These are phyloP conservation scores for Drosophila aff. DNA, from an alignment of 1,140 invertebrate genomes.

Conservation along the genomic window DNA sequence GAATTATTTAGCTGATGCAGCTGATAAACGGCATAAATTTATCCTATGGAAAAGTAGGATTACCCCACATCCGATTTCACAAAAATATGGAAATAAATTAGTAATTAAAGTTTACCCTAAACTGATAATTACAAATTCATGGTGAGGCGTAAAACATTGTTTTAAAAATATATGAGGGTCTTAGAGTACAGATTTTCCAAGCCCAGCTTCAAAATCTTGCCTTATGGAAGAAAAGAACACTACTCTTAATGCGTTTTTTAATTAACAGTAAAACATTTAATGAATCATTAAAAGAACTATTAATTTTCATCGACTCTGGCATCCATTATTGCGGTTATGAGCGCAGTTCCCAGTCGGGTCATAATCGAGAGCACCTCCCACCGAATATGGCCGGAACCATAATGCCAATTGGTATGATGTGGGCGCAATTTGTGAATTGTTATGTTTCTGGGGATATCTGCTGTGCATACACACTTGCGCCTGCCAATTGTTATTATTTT, in stretches of 20 bases:
- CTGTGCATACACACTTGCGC: constrained; percentile 20
- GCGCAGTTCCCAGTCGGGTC: constrained; percentile 18
- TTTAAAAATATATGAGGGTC: too few species aligned
- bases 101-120: constrained; percentile 15
- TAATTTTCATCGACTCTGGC: constrained; percentile 61
- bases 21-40: constrained; percentile 19
- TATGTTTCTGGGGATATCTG: constrained; percentile 42
- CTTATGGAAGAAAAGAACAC: constrained; percentile 1
- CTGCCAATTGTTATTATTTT: constrained; percentile 65
- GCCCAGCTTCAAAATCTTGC: not conserved
- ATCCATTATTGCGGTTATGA: constrained; percentile 20
- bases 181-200: too few species aligned
- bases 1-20: constrained; percentile 53
- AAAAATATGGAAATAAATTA: constrained; percentile 5
- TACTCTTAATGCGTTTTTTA: constrained; percentile 56
- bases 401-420: constrained; percentile 25
- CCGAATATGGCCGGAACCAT: constrained; percentile 15
- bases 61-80: constrained; percentile 1
- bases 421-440: constrained; percentile 41
- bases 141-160: not conserved
- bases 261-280: constrained; percentile 55
- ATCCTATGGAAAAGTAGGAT: constrained; percentile 14
- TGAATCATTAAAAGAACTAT: constrained; percentile 74
- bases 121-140: not conserved
- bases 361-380: constrained; percentile 21